These are phyloP conservation scores for Adela reaumurella DNA, from an alignment of 2,888 invertebrate species.

Conservation along the genomic window DNA sequence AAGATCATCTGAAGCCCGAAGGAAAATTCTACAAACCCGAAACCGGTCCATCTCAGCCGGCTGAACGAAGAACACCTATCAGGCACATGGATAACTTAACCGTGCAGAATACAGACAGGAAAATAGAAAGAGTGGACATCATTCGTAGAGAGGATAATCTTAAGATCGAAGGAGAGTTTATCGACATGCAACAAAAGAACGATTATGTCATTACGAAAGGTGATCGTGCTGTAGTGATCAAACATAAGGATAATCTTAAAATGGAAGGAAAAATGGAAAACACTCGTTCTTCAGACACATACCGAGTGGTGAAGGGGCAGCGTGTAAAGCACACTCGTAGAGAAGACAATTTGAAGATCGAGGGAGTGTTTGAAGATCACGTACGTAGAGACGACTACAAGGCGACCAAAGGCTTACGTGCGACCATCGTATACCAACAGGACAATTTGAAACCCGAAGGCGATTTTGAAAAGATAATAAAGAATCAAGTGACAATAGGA, in stretches of 20 bases:
- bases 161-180: conserved; percentile 65
- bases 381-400: conserved; percentile 57
- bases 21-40: conserved; percentile 52
- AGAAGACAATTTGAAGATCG: conserved; percentile 60
- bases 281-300: conserved; percentile 49
- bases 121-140: conserved; percentile 58
- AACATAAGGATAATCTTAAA: conserved; percentile 62
- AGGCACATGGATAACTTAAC: conserved; percentile 59
- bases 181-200: conserved; percentile 50
- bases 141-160: conserved; percentile 57
- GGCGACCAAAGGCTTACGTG: conserved; percentile 52
- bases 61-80: conserved; percentile 54
- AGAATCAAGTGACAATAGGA: conserved; percentile 20
- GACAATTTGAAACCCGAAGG: conserved; percentile 58
- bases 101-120: conserved; percentile 41
- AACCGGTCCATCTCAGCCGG: conserved; percentile 44
- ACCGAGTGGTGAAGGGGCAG: conserved; percentile 52
- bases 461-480: conserved; percentile 26
- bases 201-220: conserved; percentile 56
- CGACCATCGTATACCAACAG: conserved; percentile 50
- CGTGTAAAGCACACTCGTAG: conserved; percentile 50
- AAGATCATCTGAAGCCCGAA: conserved; percentile 65
- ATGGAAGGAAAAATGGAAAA: conserved; percentile 61
- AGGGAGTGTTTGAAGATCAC: conserved; percentile 61
- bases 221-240: conserved; percentile 53